Evolutionary conservation across 1,140 invertebrate species (phyloP), one percentile per base, ranked within the genome.

Genomic region (Teleogryllus occipitalis): DNA sequence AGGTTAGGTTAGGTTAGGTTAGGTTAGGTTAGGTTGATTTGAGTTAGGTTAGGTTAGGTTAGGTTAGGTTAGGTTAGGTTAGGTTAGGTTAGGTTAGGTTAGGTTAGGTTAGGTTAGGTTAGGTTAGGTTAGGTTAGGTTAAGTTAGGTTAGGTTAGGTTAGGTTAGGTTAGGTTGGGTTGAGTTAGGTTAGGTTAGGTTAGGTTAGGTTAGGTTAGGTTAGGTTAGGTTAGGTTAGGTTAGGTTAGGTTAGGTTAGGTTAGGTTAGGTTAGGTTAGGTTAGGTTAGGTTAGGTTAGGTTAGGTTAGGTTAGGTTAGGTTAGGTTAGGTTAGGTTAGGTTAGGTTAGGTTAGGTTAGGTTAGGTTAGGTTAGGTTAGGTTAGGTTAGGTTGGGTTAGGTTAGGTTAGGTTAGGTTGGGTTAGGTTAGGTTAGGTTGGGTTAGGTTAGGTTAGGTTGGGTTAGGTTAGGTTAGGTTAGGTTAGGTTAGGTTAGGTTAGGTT

Each of bases 291-390:
- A 81, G 80, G 80, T 82, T 81, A 83, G 81, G 81, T 83, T 84
- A 84, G 82, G 82, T 83, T 84, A 82, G 82, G 82, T 84, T 83
- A 84, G 83, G 74, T 82, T 81, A 73, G 75, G 15, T 78, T 81
- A 81, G 79, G 74, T 81, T 81, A 81, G 80, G 74, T 81, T 81
- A 81, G 81, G 74, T 81, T 81, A 82, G 81, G 81, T 83, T 83
- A 83, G n/a, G n/a, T n/a, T n/a, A n/a, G n/a, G n/a, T n/a, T n/a
- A n/a, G n/a, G n/a, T 83, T 84, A 82, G 82, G 82, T 84, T 83
- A 84, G 83, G 74, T 65, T 81, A 76, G 46, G 18, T 74, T 77
- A 49, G 27, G 22, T 82, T n/a, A 85, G 79, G 79, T 81, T 39
- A 47, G 46, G 27, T 75, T 80, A 65, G 81, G 39, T 77, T 48